A percentile compares a stretch with the other conserved stretches of the same genome.
phyloP scores from a whole-genome alignment of 1,140 invertebrate species.

The Lasioglossum albipes region DNA sequence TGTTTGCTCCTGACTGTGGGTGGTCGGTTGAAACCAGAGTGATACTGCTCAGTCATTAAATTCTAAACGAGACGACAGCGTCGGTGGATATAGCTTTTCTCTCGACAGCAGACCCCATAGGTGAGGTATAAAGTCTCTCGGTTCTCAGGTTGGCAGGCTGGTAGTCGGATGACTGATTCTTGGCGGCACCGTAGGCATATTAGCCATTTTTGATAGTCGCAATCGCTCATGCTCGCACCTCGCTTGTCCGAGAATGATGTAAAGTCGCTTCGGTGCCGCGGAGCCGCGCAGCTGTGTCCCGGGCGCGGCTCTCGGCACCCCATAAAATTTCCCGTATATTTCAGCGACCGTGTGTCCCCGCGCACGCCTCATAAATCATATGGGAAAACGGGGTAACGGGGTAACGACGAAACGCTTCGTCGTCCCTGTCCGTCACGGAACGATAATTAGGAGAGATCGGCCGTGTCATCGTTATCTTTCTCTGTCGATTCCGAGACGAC shows the following conservation, averaged over 20 bases:
- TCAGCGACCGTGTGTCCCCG: background rate
- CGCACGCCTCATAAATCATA: conserved; percentile 5
- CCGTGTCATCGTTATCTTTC: background rate
- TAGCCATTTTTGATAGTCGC: conserved; percentile 12
- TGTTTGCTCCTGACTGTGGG: no score
- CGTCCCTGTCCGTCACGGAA: background rate
- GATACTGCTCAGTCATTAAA: no score
- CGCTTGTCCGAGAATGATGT: conserved; percentile 1
- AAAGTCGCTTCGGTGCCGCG: conserved; percentile 1
- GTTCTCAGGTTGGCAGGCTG: no score
- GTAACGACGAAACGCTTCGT: background rate
- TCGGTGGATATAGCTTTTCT: no score
- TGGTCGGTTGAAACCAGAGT: no score
- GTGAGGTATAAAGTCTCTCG: no score
- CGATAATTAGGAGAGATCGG: conserved; percentile 12
- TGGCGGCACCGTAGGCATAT: background rate
- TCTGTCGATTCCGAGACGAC: background rate
- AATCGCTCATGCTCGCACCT: conserved; percentile 24
- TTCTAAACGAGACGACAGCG: no score
- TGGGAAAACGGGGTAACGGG: background rate
- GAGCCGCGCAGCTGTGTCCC: conserved; percentile 26
- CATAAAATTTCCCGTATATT: conserved; percentile 14
- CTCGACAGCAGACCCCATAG: no score
- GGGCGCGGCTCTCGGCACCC: background rate
- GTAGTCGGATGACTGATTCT: conserved; percentile 9